Conservation (phyloP, 2,888 invertebrate genomes). For the Pristionchus fissidentatus region DNA sequence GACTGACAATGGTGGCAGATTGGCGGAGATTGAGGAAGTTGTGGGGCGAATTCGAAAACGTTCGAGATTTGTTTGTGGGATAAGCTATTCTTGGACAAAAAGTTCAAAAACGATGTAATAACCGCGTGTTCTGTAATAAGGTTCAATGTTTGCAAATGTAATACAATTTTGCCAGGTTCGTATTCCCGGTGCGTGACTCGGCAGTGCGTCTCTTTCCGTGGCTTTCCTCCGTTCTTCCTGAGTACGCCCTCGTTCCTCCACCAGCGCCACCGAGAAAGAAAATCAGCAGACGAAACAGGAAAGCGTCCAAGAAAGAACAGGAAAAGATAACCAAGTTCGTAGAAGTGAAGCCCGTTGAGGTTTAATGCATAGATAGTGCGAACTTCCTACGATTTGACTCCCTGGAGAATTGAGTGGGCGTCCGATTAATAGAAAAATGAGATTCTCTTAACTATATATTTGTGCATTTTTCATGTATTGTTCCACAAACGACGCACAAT, state of each 20-base stretch:
- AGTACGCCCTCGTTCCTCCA: constrained; percentile 62
- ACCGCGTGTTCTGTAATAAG: background rate
- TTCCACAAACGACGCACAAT: no score
- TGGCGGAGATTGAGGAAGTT: no score
- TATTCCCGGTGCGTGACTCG: constrained; percentile 61
- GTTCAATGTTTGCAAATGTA: background rate
- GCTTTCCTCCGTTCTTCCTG: constrained; percentile 56
- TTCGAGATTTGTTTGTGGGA: background rate
- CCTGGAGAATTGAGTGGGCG: no score
- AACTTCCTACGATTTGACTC: background rate
- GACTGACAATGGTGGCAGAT: no score
- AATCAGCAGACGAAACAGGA: background rate
- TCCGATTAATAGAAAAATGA: no score
- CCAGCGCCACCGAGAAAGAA: constrained; percentile 29
- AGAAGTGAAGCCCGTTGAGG: background rate
- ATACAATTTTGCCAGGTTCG: constrained; percentile 53
- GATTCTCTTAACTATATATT: no score
- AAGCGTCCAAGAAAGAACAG: constrained; percentile 17
- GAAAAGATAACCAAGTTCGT: constrained; percentile 19
- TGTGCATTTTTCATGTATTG: no score
- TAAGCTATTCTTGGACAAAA: background rate
- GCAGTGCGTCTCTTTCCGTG: constrained; percentile 59
- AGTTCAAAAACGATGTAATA: background rate
- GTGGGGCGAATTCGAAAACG: no score
- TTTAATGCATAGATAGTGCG: background rate